These are phyloP conservation scores for Agonum fuliginosum DNA, from an alignment of 2,888 invertebrate species.

Conservation along the genomic window DNA sequence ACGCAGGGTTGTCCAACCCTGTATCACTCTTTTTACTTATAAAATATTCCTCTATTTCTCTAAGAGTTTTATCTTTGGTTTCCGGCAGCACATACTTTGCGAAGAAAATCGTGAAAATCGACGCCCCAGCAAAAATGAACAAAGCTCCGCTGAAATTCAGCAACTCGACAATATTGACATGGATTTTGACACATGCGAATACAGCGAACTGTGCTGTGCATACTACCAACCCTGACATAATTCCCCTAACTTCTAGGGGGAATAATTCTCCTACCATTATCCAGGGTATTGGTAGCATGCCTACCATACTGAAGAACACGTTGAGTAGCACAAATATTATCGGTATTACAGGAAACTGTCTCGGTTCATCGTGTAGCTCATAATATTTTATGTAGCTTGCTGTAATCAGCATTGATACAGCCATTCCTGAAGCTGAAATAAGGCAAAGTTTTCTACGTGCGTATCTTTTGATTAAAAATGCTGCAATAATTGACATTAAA, in stretches of 20 bases:
- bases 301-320: slow-evolving; percentile 84
- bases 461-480: slow-evolving; percentile 79
- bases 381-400: slow-evolving; percentile 70
- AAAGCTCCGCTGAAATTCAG: slow-evolving; percentile 79
- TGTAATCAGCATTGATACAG: slow-evolving; percentile 75
- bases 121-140: slow-evolving; percentile 78
- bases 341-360: slow-evolving; percentile 71
- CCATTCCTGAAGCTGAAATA: slow-evolving; percentile 80
- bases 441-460: slow-evolving; percentile 79
- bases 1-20: slow-evolving; percentile 69
- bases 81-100: slow-evolving; percentile 80
- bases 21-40: slow-evolving; percentile 71
- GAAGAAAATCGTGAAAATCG: slow-evolving; percentile 78
- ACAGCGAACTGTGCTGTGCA: slow-evolving; percentile 82
- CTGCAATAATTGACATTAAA: slow-evolving; percentile 80
- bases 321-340: slow-evolving; percentile 80
- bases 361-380: slow-evolving; percentile 66
- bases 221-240: slow-evolving; percentile 82
- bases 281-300: slow-evolving; percentile 84
- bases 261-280: slow-evolving; percentile 85
- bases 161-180: slow-evolving; percentile 77
- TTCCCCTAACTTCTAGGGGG: slow-evolving; percentile 80
- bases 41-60: slow-evolving; percentile 81
- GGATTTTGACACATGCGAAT: slow-evolving; percentile 82
- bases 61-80: slow-evolving; percentile 81